These are phyloP conservation scores for Muntiacus reevesi DNA, from an alignment of 2,113 vertebrate species.

Conservation along the genomic window DNA sequence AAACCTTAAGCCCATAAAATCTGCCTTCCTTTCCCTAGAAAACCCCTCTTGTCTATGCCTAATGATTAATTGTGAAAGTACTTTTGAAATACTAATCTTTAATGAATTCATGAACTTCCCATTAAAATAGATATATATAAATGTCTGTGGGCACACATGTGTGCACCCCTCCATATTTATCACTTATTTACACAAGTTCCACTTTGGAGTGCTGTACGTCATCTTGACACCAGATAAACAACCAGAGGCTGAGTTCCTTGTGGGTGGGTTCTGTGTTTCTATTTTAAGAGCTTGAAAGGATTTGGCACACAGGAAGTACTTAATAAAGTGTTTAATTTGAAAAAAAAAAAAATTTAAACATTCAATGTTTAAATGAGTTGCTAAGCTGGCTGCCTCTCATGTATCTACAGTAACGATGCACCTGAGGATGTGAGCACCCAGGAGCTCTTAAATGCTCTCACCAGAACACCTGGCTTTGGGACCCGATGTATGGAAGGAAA, in stretches of 20 bases:
- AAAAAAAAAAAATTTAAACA: neutral
- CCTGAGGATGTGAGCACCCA: slow-evolving; percentile 88
- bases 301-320: neutral
- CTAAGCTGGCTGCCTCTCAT: slow-evolving; percentile 30
- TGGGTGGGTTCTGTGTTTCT: neutral
- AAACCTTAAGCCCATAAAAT: neutral
- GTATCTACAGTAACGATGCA: slow-evolving; percentile 88
- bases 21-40: neutral
- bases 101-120: neutral
- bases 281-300: neutral
- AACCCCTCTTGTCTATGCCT: neutral
- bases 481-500: slow-evolving; percentile 94
- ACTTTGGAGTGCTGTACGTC: neutral
- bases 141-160: accelerated
- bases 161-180: neutral
- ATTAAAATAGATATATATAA: neutral
- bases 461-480: slow-evolving; percentile 89
- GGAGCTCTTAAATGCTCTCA: slow-evolving; percentile 84
- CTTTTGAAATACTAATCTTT: slow-evolving; percentile 11
- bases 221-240: neutral
- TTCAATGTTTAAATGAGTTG: slow-evolving; percentile 1
- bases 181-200: neutral
- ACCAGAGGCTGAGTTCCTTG: neutral
- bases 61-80: neutral
- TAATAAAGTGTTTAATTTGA: neutral